Evolutionary conservation across 2,113 vertebrate species (phyloP).

Genomic region (Callionymus lyra): DNA sequence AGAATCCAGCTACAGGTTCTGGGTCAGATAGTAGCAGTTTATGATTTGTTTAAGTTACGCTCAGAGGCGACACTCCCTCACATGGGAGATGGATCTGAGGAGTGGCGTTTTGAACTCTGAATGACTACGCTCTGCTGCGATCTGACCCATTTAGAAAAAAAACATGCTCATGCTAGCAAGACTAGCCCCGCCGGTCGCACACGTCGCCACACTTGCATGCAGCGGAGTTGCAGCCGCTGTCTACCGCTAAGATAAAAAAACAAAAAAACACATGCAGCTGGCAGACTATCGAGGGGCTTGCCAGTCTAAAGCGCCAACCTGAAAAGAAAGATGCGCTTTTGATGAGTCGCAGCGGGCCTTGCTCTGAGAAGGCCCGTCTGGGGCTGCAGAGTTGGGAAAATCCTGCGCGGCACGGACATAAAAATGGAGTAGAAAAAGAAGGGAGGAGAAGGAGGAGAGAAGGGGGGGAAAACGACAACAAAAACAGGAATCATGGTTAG

Average conservation of each 20-base stretch:
- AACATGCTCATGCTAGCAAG: too few species aligned
- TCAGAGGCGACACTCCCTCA: too few species aligned
- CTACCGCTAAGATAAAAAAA: background rate
- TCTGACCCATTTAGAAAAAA: too few species aligned
- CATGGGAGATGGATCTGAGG: too few species aligned
- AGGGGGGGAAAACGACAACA: constrained; percentile 14
- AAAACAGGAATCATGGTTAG: constrained; percentile 54
- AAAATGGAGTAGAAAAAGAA: constrained; percentile 64
- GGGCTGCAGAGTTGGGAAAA: constrained; percentile 99
- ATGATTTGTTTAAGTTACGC: too few species aligned
- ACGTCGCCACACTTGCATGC: background rate
- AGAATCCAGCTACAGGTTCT: constrained; percentile 12
- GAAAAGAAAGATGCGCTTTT: constrained; percentile 99
- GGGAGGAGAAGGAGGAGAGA: constrained; percentile 10
- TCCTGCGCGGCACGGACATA: constrained; percentile 88
- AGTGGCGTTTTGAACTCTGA: too few species aligned
- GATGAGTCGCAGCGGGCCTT: constrained; percentile 98
- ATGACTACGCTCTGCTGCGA: too few species aligned
- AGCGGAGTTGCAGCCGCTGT: background rate
- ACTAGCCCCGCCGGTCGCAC: too few species aligned
- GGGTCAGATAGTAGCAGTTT: constrained; percentile 28
- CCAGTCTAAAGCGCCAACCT: constrained; percentile 84
- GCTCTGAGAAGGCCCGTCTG: constrained; percentile 97
- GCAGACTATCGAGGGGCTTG: constrained; percentile 26
- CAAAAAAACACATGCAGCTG: constrained; percentile 31